Percentiles rank a stretch among this genome's conserved stretches.
Evolutionary conservation across 2,113 vertebrate genomes (phyloP).

Genomic region (human (Homo sapiens)): GRCh38 chr3:165741501-165742000

Average conservation of each 20-base stretch:
- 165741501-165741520: background rate
- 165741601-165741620: background rate
- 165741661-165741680: background rate
- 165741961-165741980: too few relatives aligned
- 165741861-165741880: too few relatives aligned
- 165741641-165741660: background rate
- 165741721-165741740: background rate
- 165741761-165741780: background rate
- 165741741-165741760: background rate
- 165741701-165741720: background rate
- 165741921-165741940: too few relatives aligned
- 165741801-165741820: background rate
- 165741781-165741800: background rate
- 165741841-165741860: background rate
- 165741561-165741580: background rate
- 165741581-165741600: background rate
- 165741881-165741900: too few relatives aligned
- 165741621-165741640: background rate
- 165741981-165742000: too few relatives aligned
- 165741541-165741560: background rate
- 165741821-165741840: background rate
- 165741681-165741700: background rate
- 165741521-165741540: background rate
- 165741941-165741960: too few relatives aligned
- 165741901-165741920: too few relatives aligned